Evolutionary conservation across 2,888 invertebrate species (phyloP).

Genomic region (Exephanes ischioxanthus): DNA sequence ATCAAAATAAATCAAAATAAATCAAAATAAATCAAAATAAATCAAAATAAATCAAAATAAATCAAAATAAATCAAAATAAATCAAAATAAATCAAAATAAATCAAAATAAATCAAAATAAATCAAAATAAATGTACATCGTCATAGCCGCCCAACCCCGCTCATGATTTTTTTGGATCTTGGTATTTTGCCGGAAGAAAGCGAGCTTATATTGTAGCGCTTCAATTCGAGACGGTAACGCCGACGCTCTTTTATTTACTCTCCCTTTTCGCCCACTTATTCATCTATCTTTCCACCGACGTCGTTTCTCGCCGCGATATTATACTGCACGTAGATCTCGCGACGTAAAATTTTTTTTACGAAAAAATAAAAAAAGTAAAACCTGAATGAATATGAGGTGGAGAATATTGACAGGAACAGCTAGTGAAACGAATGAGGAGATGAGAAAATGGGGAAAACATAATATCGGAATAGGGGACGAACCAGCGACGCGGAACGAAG

Average conservation of each 20-base stretch:
- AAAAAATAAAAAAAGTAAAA: not conserved
- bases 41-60: no score
- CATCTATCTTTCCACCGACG: not conserved
- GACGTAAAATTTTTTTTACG: not conserved
- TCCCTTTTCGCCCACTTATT: not conserved
- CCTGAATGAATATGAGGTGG: not conserved
- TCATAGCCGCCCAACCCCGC: not conserved
- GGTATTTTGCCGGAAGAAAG: not conserved
- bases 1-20: no score
- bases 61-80: no score
- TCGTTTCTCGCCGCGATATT: not conserved
- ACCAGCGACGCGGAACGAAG: not conserved
- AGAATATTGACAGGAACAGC: not conserved
- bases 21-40: no score
- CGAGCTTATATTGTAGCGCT: not conserved
- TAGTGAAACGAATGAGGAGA: not conserved
- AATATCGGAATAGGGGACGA: slow-evolving; percentile 2
- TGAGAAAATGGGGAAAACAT: slow-evolving; percentile 1
- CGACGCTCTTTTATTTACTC: slow-evolving; percentile 1
- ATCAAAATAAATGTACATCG: not conserved
- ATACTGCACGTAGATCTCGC: not conserved
- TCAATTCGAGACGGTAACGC: not conserved
- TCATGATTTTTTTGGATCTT: not conserved
- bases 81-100: no score
- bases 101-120: no score